phyloP scores from a whole-genome alignment of 2,797 vertebrate species.

The Menidia menidia region DNA sequence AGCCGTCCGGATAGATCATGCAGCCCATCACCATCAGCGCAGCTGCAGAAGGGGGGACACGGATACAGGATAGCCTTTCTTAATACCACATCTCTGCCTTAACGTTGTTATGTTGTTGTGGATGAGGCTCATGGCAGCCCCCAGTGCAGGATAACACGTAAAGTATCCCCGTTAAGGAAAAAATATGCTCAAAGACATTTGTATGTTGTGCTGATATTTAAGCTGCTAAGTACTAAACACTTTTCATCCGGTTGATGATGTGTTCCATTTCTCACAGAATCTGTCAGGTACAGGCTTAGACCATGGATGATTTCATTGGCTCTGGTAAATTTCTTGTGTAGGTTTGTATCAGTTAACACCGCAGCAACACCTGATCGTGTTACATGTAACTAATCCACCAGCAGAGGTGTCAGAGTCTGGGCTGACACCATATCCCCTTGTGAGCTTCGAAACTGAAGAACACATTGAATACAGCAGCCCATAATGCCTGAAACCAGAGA shows the following conservation, averaged over 20 bases:
- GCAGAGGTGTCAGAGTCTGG: constrained; percentile 68
- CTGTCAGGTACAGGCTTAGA: not conserved
- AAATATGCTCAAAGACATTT: constrained; percentile 39
- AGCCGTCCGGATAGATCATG: constrained; percentile 97
- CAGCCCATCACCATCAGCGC: constrained; percentile 92
- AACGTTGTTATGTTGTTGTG: constrained; percentile 37
- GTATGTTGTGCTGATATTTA: constrained; percentile 28
- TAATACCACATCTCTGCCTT: constrained; percentile 35
- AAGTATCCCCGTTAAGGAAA: constrained; percentile 31
- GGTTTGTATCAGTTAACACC: constrained; percentile 40
- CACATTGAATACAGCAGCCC: constrained; percentile 30
- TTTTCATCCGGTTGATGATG: constrained; percentile 17
- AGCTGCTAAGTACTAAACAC: constrained; percentile 32
- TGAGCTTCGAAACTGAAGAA: constrained; percentile 29
- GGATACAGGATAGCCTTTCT: constrained; percentile 22
- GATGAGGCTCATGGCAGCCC: constrained; percentile 9
- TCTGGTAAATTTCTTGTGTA: constrained; percentile 2
- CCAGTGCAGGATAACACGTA: constrained; percentile 9
- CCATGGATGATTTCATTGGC: not conserved
- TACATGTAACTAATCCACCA: constrained; percentile 57
- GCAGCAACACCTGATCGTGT: constrained; percentile 65
- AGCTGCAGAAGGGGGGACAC: constrained; percentile 42
- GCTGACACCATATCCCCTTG: constrained; percentile 55
- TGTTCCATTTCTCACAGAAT: constrained; percentile 12
- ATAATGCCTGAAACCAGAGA: constrained; percentile 56